Percentiles rank a stretch among this genome's conserved stretches.
These are phyloP conservation scores for Melanitta fusca DNA, from an alignment of 2,797 vertebrate genomes.

Conservation along the genomic window DNA sequence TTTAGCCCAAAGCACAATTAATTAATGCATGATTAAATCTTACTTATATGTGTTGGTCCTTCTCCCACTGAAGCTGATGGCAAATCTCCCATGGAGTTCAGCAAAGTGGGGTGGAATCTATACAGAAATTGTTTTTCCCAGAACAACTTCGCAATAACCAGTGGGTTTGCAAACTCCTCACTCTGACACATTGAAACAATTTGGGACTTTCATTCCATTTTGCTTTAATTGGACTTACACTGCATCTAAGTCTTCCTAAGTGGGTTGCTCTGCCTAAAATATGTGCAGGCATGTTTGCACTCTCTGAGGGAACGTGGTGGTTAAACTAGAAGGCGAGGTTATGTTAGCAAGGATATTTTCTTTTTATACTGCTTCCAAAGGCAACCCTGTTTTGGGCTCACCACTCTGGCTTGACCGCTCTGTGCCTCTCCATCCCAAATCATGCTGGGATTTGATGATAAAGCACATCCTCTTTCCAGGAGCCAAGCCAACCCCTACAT, in stretches of 20 bases:
- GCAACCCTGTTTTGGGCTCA: conserved; percentile 50
- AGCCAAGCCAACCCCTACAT: conserved; percentile 56
- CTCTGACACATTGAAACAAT: conserved; percentile 69
- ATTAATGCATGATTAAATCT: background rate
- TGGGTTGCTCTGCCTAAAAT: conserved; percentile 51
- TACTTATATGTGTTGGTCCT: background rate
- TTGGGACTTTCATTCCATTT: conserved; percentile 57
- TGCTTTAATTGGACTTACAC: conserved; percentile 61
- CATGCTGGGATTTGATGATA: conserved; percentile 71
- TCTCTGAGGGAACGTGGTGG: conserved; percentile 49
- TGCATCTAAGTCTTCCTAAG: conserved; percentile 55
- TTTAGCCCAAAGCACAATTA: background rate
- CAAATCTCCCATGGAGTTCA: conserved; percentile 39
- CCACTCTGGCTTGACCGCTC: conserved; percentile 38
- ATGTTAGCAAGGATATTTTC: conserved; percentile 62
- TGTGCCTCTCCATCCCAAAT: conserved; percentile 43
- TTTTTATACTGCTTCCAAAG: conserved; percentile 68
- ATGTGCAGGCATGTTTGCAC: conserved; percentile 62
- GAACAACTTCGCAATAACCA: conserved; percentile 52
- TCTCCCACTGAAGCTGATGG: background rate
- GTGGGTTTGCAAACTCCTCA: conserved; percentile 36
- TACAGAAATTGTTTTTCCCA: conserved; percentile 49
- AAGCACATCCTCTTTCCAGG: conserved; percentile 70
- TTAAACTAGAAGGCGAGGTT: conserved; percentile 57
- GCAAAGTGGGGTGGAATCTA: background rate